phyloP scores from a whole-genome alignment of 2,113 vertebrate genomes.

The Saccopteryx leptura region DNA sequence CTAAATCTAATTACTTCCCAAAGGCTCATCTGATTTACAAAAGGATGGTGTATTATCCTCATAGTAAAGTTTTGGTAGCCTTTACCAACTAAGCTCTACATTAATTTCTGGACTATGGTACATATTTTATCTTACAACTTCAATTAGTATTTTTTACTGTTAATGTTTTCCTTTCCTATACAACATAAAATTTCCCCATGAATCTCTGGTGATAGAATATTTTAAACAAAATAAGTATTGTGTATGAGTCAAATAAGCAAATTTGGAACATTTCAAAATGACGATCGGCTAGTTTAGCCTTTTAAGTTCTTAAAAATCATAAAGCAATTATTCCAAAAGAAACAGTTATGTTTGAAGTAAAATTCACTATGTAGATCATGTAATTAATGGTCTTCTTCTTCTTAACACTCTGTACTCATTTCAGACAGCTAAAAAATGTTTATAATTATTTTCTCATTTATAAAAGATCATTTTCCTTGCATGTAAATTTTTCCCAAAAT shows the following conservation, averaged over 20 bases:
- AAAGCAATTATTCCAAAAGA: neutral
- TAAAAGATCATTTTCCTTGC: constrained; percentile 38
- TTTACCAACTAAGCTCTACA: neutral
- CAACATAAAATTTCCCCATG: neutral
- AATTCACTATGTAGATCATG: constrained; percentile 24
- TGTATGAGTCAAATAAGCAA: constrained; percentile 10
- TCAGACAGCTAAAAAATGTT: constrained; percentile 57
- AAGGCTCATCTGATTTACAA: neutral
- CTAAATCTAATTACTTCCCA: neutral
- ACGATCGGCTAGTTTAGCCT: neutral
- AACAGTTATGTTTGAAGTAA: constrained; percentile 42
- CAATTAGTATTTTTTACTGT: neutral
- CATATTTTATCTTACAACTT: constrained; percentile 5
- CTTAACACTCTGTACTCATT: constrained; percentile 5
- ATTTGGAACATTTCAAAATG: constrained; percentile 41
- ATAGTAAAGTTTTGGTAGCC: neutral
- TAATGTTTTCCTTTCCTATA: neutral
- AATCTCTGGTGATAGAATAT: neutral
- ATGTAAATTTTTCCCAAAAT: constrained; percentile 1
- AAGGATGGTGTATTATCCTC: neutral
- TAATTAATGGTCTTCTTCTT: constrained; percentile 58
- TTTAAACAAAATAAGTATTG: constrained; percentile 7
- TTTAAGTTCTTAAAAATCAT: constrained; percentile 38
- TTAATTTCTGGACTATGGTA: neutral
- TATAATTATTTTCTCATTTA: constrained; percentile 66